Conservation (phyloP, 2,113 vertebrate genomes). For the Isichthys henryi region DNA sequence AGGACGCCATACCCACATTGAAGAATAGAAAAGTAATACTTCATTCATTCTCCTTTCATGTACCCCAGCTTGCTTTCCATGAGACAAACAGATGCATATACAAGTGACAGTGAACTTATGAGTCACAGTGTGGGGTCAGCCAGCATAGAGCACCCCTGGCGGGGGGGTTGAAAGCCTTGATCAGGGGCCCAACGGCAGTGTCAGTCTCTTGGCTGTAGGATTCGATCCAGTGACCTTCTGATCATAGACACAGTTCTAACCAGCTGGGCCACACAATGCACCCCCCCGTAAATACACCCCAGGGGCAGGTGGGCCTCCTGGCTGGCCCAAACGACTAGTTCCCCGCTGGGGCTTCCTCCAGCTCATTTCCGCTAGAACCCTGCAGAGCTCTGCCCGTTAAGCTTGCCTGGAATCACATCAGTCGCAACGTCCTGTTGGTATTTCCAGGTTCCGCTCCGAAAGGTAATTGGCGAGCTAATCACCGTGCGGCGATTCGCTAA, state of each 20-base stretch:
- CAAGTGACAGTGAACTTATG: not conserved
- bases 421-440: not conserved
- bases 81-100: not conserved
- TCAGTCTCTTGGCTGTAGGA: not conserved
- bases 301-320: not conserved
- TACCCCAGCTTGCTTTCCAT: not conserved
- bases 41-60: not conserved
- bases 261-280: not conserved
- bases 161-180: not conserved
- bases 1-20: slow-evolving; percentile 11
- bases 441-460: not conserved
- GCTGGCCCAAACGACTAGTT: not conserved
- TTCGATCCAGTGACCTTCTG: not conserved
- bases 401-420: slow-evolving; percentile 2
- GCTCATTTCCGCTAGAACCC: not conserved
- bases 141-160: not conserved
- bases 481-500: not conserved
- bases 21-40: not conserved
- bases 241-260: not conserved
- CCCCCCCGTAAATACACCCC: not conserved
- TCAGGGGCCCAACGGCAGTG: not conserved
- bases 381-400: not conserved
- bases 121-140: not conserved
- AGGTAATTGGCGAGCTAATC: not conserved
- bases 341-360: not conserved